Conservation (phyloP, 1,140 invertebrate genomes). For the Hestina assimilis region DNA sequence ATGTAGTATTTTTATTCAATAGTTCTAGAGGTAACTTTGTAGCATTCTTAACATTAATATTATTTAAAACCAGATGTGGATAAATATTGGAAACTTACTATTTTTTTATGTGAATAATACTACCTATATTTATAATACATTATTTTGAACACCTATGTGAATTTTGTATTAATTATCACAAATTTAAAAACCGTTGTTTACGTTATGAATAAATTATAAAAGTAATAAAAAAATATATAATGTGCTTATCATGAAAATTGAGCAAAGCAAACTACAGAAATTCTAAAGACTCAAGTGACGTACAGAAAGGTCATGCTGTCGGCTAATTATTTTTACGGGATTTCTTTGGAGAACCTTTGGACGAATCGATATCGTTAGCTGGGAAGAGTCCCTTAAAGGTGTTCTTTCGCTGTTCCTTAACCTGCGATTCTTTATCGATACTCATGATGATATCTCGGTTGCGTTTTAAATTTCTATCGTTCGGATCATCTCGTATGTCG, state of each 20-base stretch:
- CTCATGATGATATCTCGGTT: constrained; percentile 46
- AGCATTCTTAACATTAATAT: too few species aligned
- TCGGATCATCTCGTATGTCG: constrained; percentile 42
- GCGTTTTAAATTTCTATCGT: constrained; percentile 51
- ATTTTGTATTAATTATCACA: too few species aligned
- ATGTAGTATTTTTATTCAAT: too few species aligned
- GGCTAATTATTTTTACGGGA: constrained; percentile 37
- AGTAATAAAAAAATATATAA: constrained; percentile 11
- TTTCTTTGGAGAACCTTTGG: constrained; percentile 52
- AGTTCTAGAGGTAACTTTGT: too few species aligned
- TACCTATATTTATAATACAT: too few species aligned
- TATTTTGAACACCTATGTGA: too few species aligned
- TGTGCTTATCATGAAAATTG: constrained; percentile 11
- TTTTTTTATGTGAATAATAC: too few species aligned
- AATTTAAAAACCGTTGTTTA: too few species aligned
- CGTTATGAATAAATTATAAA: too few species aligned
- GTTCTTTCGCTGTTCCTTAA: constrained; percentile 55
- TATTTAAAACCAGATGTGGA: too few species aligned
- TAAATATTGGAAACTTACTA: too few species aligned
- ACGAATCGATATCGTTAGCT: constrained; percentile 35
- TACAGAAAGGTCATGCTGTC: background rate
- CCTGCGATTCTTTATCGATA: constrained; percentile 59
- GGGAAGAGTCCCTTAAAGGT: constrained; percentile 52
- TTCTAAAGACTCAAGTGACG: background rate
- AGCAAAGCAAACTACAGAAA: constrained; percentile 8